phyloP scores from a whole-genome alignment of 2,113 vertebrate genomes.

The Psettodes erumei region DNA sequence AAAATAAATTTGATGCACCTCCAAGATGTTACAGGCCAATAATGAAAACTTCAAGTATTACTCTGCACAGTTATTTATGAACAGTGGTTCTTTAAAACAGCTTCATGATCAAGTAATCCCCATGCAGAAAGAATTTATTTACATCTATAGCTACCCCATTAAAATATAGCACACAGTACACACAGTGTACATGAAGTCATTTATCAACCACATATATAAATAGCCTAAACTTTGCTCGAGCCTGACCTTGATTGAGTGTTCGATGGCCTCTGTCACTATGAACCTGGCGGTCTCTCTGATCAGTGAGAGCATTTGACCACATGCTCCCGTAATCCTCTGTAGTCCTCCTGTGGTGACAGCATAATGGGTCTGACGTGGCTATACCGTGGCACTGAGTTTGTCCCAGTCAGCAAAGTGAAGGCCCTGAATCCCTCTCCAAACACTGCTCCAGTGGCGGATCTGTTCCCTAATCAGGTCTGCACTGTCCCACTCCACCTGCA shows the following conservation, averaged over 20 bases:
- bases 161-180: background rate
- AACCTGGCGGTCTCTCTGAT: too few relatives aligned
- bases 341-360: conserved; percentile 19
- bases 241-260: conserved; percentile 90
- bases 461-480: conserved; percentile 92
- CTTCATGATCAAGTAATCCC: background rate
- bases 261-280: too few relatives aligned
- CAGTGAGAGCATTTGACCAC: too few relatives aligned
- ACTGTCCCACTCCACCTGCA: conserved; percentile 87
- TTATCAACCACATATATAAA: too few relatives aligned
- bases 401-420: conserved; percentile 93
- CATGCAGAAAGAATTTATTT: background rate
- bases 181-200: background rate
- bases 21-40: conserved; percentile 17
- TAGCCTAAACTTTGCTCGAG: too few relatives aligned
- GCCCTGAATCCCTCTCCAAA: conserved; percentile 92
- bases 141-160: background rate
- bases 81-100: background rate
- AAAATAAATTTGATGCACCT: conserved; percentile 12
- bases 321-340: conserved; percentile 11
- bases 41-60: background rate
- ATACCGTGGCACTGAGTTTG: conserved; percentile 91
- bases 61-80: conserved; percentile 1
- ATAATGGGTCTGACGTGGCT: conserved; percentile 34
- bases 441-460: conserved; percentile 88